Percentiles rank a stretch among this genome's conserved stretches.
Conservation (phyloP, 2,113 vertebrate species). For the Coryphaenoides rupestris region DNA sequence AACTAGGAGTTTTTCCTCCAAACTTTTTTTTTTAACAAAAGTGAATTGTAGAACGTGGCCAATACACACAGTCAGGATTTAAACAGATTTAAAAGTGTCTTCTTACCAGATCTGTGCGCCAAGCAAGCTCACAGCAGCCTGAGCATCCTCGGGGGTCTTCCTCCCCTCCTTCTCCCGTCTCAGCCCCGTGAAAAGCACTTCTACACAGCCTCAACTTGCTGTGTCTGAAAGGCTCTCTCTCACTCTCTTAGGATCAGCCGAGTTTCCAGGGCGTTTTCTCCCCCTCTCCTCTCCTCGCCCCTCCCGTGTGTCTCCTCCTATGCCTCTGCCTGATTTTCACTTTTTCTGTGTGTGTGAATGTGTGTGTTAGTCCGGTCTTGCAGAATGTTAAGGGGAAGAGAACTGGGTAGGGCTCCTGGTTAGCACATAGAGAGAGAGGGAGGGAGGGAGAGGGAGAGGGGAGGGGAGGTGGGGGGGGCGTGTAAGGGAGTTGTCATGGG, state of each 20-base stretch:
- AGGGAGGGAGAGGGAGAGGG: conserved; percentile 48
- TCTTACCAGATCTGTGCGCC: conserved; percentile 60
- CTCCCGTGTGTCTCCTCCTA: conserved; percentile 22
- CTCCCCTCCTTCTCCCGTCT: conserved; percentile 48
- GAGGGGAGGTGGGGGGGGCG: conserved; percentile 50
- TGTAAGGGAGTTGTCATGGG: conserved; percentile 68
- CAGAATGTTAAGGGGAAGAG: conserved; percentile 63
- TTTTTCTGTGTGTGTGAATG: conserved; percentile 39
- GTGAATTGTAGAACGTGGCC: too few species aligned
- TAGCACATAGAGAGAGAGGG: conserved; percentile 27
- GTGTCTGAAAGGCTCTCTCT: conserved; percentile 49
- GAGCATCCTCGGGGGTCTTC: conserved; percentile 71
- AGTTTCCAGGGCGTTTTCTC: conserved; percentile 67
- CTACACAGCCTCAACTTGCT: conserved; percentile 45
- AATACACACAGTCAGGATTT: too few species aligned
- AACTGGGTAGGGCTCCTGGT: conserved; percentile 66
- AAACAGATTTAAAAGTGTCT: conserved; percentile 2
- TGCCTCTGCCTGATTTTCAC: conserved; percentile 50
- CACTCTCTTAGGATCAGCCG: conserved; percentile 51
- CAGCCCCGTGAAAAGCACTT: conserved; percentile 62
- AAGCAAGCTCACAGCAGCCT: conserved; percentile 61
- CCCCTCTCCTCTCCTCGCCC: conserved; percentile 45
- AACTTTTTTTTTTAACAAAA: too few species aligned
- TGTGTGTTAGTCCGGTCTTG: conserved; percentile 68
- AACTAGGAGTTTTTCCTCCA: too few species aligned